phyloP scores from a whole-genome alignment of 2,888 invertebrate genomes.

The Mesorhabditis spiculigera region DNA sequence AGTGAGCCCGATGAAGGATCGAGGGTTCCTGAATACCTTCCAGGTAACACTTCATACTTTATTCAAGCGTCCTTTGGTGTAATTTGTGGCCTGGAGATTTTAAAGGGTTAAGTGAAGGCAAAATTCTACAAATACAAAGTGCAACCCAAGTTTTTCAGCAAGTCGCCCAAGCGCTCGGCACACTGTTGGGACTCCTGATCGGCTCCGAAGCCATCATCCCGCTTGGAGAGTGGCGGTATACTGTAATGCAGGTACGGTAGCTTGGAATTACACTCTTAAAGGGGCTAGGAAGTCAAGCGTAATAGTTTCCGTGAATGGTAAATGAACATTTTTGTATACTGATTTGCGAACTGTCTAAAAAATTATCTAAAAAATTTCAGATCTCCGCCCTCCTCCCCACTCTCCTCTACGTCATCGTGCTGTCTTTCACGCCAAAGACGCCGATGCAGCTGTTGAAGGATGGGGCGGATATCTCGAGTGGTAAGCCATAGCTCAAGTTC shows the following conservation, averaged over 20 bases:
- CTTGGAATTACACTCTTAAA: not conserved
- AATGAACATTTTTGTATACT: no score
- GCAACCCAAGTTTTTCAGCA: slow-evolving; percentile 34
- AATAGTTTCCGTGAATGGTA: slow-evolving; percentile 11
- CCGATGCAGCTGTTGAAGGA: slow-evolving; percentile 32
- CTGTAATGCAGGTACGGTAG: slow-evolving; percentile 5
- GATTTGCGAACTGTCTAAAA: no score
- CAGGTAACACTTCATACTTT: slow-evolving; percentile 25
- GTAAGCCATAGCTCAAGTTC: not conserved
- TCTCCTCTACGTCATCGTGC: slow-evolving; percentile 34
- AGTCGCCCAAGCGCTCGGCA: slow-evolving; percentile 52
- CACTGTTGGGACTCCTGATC: slow-evolving; percentile 47
- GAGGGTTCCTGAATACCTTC: slow-evolving; percentile 47
- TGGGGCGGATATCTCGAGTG: not conserved
- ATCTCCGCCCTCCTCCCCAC: slow-evolving; percentile 34
- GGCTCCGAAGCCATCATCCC: slow-evolving; percentile 48
- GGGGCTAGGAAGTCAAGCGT: slow-evolving; percentile 24
- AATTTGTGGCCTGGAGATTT: not conserved
- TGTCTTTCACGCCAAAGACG: slow-evolving; percentile 42
- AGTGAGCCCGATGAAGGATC: slow-evolving; percentile 34
- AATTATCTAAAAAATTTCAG: no score
- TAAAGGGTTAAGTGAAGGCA: not conserved
- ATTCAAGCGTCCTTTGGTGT: not conserved
- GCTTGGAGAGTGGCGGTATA: slow-evolving; percentile 28
- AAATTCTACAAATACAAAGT: not conserved